Percentiles rank a stretch among this genome's conserved stretches.
phyloP scores from a whole-genome alignment of 2,888 invertebrate species.

The Hypercompe scribonia region DNA sequence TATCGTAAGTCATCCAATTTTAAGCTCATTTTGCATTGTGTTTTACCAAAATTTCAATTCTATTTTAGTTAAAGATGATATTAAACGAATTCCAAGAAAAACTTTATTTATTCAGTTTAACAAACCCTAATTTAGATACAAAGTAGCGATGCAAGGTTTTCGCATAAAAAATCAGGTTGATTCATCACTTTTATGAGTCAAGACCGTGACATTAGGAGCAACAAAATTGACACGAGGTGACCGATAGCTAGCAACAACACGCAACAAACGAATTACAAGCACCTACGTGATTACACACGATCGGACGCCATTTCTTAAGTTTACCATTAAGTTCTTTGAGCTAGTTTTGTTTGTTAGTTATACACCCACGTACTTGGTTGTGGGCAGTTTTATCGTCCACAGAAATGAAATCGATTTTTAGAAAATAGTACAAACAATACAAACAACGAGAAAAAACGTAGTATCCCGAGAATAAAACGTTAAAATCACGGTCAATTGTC shows the following conservation, averaged over 20 bases:
- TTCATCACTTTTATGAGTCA: slow-evolving; percentile 46
- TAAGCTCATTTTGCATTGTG: neutral
- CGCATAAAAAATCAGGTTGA: slow-evolving; percentile 13
- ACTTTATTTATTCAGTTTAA: neutral
- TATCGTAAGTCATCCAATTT: neutral
- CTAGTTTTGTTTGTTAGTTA: slow-evolving; percentile 11
- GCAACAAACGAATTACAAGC: slow-evolving; percentile 53
- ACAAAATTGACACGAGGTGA: slow-evolving; percentile 50
- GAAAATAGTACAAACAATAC: neutral
- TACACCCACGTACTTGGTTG: slow-evolving; percentile 4
- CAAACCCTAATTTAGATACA: neutral
- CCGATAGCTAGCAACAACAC: slow-evolving; percentile 41
- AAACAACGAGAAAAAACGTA: neutral
- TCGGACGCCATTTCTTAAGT: slow-evolving; percentile 16
- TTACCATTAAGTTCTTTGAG: slow-evolving; percentile 11
- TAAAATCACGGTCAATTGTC: neutral
- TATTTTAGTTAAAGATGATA: no score
- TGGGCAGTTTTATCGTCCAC: neutral
- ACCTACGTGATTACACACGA: slow-evolving; percentile 32
- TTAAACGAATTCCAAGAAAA: neutral
- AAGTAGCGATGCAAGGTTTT: slow-evolving; percentile 7
- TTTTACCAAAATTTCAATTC: no score
- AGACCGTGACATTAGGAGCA: slow-evolving; percentile 53
- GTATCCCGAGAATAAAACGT: neutral
- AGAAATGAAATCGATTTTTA: neutral